These are phyloP conservation scores for Daktulosphaira vitifoliae DNA, from an alignment of 1,140 invertebrate species.

Conservation along the genomic window DNA sequence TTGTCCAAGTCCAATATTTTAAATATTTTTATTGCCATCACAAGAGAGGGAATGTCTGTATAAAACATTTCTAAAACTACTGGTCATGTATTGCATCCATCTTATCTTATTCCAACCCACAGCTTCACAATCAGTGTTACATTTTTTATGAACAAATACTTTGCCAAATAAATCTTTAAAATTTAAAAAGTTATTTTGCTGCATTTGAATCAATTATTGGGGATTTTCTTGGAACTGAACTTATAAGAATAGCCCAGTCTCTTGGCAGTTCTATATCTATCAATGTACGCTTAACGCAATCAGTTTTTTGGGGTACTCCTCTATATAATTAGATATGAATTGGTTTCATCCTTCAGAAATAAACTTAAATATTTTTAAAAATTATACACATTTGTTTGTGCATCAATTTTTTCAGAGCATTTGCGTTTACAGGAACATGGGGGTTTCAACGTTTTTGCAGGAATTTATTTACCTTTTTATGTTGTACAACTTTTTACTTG, in stretches of 20 bases:
- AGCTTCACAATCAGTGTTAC: background rate
- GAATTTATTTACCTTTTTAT: background rate
- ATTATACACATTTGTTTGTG: too few species aligned
- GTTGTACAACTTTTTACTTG: background rate
- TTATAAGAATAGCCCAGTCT: too few species aligned
- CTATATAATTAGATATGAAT: too few species aligned
- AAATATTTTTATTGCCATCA: background rate
- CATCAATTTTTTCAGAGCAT: background rate
- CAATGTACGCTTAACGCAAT: too few species aligned
- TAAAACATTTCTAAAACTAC: background rate
- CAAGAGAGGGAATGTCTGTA: background rate
- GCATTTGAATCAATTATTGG: too few species aligned
- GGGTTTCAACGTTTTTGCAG: background rate
- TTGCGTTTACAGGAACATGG: background rate
- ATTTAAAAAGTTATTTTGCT: too few species aligned
- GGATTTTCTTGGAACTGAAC: too few species aligned
- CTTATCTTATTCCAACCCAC: background rate
- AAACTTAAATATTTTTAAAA: too few species aligned
- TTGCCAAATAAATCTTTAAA: background rate
- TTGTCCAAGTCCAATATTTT: background rate
- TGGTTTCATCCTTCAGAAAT: too few species aligned
- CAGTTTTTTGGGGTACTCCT: too few species aligned
- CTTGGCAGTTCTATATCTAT: too few species aligned
- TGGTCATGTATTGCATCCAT: background rate
- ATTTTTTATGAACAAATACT: slow-evolving; percentile 1